phyloP scores from a whole-genome alignment of 2,888 invertebrate genomes.

The Entomobrya proxima region DNA sequence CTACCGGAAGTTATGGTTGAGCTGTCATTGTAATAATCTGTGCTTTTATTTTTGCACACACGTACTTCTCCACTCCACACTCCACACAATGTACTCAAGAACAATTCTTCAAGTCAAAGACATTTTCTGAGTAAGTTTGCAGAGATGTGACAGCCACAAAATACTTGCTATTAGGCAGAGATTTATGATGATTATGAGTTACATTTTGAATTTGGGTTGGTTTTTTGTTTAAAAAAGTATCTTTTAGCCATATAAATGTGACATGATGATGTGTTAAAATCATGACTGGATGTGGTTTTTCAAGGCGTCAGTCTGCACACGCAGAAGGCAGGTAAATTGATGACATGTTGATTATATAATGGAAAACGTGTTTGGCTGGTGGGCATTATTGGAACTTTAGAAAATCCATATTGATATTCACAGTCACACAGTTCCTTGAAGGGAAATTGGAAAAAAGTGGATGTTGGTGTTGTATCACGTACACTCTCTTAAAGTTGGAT shows the following conservation, averaged over 20 bases:
- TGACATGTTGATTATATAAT: constrained; percentile 31
- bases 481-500: neutral
- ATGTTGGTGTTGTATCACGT: neutral
- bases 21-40: constrained; percentile 64
- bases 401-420: constrained; percentile 20
- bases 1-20: constrained; percentile 73
- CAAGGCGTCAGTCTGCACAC: constrained; percentile 32
- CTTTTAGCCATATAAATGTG: neutral
- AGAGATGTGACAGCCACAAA: neutral
- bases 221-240: neutral
- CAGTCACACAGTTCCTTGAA: neutral
- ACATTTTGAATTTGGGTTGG: neutral
- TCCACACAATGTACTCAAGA: neutral
- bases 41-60: constrained; percentile 46
- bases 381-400: constrained; percentile 30
- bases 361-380: constrained; percentile 54
- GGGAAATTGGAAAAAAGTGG: neutral
- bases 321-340: constrained; percentile 23
- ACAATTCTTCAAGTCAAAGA: neutral
- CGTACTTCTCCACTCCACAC: neutral
- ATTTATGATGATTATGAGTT: neutral
- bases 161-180: too few species aligned
- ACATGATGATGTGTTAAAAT: constrained; percentile 42
- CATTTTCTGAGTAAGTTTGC: neutral
- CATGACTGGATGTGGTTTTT: constrained; percentile 61